These are phyloP conservation scores for Sanderia malayensis DNA, from an alignment of 30 jellyfish, hydroid and myxozoan species.

Conservation along the genomic window DNA sequence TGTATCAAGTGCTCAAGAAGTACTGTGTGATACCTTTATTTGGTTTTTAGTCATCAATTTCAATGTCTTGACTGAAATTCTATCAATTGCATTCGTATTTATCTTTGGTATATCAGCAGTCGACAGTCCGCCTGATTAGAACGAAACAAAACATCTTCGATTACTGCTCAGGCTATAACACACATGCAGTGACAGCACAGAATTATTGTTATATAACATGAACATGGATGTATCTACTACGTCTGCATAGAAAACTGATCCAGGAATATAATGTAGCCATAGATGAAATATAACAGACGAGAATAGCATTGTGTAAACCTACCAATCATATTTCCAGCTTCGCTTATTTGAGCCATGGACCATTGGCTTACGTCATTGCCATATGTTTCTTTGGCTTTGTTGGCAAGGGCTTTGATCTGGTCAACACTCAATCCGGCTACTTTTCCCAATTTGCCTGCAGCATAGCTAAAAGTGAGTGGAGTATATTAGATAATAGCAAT, in stretches of 20 bases:
- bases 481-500: too few relatives aligned
- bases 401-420: constrained; percentile 48
- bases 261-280: neutral
- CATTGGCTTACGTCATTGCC: constrained; percentile 66
- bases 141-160: neutral
- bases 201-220: neutral
- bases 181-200: neutral
- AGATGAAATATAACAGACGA: too few relatives aligned
- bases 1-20: too few relatives aligned
- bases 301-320: too few relatives aligned
- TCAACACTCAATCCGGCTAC: constrained; percentile 47
- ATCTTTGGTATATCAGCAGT: constrained; percentile 52
- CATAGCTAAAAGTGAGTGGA: constrained; percentile 33
- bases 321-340: constrained; percentile 74
- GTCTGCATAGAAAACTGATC: neutral
- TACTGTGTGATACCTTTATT: constrained; percentile 51
- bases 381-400: constrained; percentile 77
- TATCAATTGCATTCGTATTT: constrained; percentile 45
- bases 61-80: constrained; percentile 37
- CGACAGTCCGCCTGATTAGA: constrained; percentile 51
- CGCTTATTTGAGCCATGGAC: constrained; percentile 68
- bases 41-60: constrained; percentile 51
- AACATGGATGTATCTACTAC: too few relatives aligned
- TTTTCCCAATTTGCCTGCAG: constrained; percentile 66
- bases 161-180: neutral